phyloP scores from a whole-genome alignment of 2,888 invertebrate genomes.

The Pterostichus niger region DNA sequence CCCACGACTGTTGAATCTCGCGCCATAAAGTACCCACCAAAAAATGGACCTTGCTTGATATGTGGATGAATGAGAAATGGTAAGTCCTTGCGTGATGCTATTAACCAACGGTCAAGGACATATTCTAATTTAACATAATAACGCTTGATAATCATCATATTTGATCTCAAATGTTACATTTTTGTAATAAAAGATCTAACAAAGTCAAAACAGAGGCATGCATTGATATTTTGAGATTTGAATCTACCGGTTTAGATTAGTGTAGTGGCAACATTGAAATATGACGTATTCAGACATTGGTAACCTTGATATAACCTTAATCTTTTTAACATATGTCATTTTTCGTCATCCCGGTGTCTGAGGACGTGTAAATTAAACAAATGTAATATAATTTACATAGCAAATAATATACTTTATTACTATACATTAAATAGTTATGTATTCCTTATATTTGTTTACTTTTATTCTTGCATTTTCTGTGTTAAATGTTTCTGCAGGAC shows the following conservation, averaged over 20 bases:
- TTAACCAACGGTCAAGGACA: too few relatives aligned
- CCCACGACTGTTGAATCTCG: slow-evolving; percentile 11
- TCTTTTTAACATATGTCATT: slow-evolving; percentile 37
- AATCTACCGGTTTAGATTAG: slow-evolving; percentile 4
- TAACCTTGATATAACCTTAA: slow-evolving; percentile 41
- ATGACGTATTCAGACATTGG: slow-evolving; percentile 4
- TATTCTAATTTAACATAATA: too few relatives aligned
- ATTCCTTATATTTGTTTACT: slow-evolving; percentile 41
- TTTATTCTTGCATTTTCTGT: slow-evolving; percentile 42
- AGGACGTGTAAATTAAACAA: slow-evolving; percentile 26
- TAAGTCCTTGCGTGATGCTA: too few relatives aligned
- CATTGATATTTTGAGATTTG: not conserved
- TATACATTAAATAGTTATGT: slow-evolving; percentile 10
- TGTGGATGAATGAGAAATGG: not conserved
- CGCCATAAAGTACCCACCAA: not conserved
- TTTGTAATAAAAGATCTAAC: too few relatives aligned
- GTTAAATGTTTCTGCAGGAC: slow-evolving; percentile 51
- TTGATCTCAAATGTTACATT: too few relatives aligned
- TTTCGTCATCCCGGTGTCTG: slow-evolving; percentile 21
- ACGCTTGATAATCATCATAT: too few relatives aligned
- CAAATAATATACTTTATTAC: slow-evolving; percentile 7
- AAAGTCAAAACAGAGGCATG: not conserved
- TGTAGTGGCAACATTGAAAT: slow-evolving; percentile 17
- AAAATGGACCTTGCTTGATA: not conserved
- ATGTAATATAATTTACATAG: slow-evolving; percentile 22